Percentiles rank a stretch among this genome's conserved stretches.
These are phyloP conservation scores for Netta rufina DNA, from an alignment of 2,797 vertebrate species.

Conservation along the genomic window DNA sequence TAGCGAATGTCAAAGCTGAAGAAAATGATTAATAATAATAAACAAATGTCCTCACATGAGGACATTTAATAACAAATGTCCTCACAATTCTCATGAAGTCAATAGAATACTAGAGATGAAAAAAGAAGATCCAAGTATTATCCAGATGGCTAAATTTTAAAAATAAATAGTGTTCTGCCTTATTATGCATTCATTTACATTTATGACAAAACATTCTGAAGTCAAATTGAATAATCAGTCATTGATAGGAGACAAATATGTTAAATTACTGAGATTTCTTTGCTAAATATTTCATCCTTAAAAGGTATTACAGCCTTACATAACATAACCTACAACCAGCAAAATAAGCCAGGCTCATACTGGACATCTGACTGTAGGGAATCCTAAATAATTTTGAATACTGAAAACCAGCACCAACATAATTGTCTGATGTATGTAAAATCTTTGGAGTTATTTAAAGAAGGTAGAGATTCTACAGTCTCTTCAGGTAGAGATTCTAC, in stretches of 20 bases:
- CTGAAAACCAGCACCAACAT: no score
- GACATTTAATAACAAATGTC: neutral
- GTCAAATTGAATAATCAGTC: neutral
- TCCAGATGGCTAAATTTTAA: neutral
- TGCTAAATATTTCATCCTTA: neutral
- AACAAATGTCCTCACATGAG: neutral
- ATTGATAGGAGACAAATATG: neutral
- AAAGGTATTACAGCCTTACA: neutral
- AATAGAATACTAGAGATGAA: neutral
- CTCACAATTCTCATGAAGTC: neutral
- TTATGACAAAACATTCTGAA: neutral
- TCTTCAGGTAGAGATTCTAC: neutral
- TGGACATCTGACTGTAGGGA: neutral
- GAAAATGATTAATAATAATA: neutral
- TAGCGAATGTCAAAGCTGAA: rapidly evolving
- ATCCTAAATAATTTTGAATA: neutral
- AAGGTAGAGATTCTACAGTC: neutral
- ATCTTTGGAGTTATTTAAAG: neutral
- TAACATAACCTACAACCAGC: neutral
- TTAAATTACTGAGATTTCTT: neutral
- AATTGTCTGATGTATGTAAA: neutral
- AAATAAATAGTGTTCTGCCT: neutral
- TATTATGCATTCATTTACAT: neutral
- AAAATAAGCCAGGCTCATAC: neutral
- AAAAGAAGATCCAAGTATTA: neutral